Evolutionary conservation across 2,113 vertebrate genomes (phyloP), one percentile per base, ranked within the genome.

Genomic region (Tyrannus savana): DNA sequence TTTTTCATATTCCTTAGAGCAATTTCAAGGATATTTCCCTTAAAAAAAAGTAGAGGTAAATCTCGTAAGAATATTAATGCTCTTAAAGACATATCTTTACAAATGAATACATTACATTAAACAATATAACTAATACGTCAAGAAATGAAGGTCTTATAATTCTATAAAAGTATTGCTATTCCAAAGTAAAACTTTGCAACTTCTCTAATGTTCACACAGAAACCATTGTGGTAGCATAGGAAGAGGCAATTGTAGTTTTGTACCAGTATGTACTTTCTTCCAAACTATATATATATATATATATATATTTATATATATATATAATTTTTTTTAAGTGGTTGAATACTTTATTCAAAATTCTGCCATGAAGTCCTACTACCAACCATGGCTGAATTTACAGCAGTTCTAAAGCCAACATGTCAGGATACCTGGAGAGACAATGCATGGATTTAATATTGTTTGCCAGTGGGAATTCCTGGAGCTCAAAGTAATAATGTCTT

Each of bases 401-500:
- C 59, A 55, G 10, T 44, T 90, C 49, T 92, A 72, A 84, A 64
- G 67, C 80, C 11, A 62, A 44, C 67, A 14, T 69, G 55, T 93
- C 74, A 94, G 30, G 49, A 87, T 76, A 92, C 49, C 55, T 95
- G 68, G 76, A 83, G 80, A 77, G 44, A 37, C 53, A 92, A 56
- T 53, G 66, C 60, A 71, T 94, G 74, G 59, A 58, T 97, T 96
- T 97, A 97, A 96, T 89, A 78, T 37, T 2, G 0, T 95, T 95
- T 94, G 80, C 93, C 74, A 56, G 71, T 77, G 95, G 91, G 91
- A 96, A 93, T 95, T 97, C 66, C 82, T 94, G 74, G 64, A 93
- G 87, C 91, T 97, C 82, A 89, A 62, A 94, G 64, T 94, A 97
- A 97, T 96, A 93, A 91, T 69, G 44, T 86, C 89, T 95, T 96